phyloP scores from a whole-genome alignment of 2,113 vertebrate species.

The Donacobius atricapilla region DNA sequence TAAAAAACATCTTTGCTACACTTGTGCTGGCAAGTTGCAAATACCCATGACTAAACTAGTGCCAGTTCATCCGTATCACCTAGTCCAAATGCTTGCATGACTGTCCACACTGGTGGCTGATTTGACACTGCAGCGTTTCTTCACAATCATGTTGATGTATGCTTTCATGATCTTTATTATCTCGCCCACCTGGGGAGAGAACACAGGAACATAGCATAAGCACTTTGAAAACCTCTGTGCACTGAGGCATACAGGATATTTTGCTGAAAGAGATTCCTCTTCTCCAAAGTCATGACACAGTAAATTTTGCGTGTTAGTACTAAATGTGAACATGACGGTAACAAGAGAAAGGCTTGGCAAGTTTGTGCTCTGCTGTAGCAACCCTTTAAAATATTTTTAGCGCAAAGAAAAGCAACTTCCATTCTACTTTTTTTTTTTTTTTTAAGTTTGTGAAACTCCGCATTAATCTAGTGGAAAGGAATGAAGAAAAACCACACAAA shows the following conservation, averaged over 20 bases:
- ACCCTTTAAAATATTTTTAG: neutral
- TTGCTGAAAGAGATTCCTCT: neutral
- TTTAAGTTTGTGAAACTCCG: neutral
- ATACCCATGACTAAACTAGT: neutral
- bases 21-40: constrained; percentile 57
- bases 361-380: neutral
- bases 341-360: neutral
- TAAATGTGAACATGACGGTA: neutral
- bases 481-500: neutral
- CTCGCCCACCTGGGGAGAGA: constrained; percentile 80
- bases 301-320: neutral
- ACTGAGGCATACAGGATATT: neutral
- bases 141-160: constrained; percentile 94
- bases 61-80: constrained; percentile 67
- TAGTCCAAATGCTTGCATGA: constrained; percentile 81
- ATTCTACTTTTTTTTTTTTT: neutral
- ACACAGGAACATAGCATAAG: neutral
- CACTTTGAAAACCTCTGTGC: neutral
- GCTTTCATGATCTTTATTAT: constrained; percentile 96
- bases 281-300: neutral
- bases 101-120: constrained; percentile 79
- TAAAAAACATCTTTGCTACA: constrained; percentile 64
- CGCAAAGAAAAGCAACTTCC: neutral
- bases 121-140: constrained; percentile 88
- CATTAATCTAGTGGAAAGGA: neutral